Evolutionary conservation across 2,888 invertebrate genomes (phyloP).

Genomic region (Dromius quadrimaculatus): DNA sequence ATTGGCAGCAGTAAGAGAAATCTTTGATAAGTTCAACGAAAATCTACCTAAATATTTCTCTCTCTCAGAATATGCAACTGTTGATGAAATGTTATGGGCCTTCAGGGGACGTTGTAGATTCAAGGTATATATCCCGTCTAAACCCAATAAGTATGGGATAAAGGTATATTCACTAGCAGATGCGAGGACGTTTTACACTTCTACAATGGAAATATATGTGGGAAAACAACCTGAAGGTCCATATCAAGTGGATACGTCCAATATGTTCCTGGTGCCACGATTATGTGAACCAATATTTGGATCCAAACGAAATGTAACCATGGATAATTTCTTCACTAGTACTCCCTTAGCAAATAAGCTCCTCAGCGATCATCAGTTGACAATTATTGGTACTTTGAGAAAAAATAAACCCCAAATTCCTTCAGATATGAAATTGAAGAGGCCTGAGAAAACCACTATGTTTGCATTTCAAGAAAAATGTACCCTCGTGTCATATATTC

Average conservation of each 20-base stretch:
- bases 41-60: conserved; percentile 1
- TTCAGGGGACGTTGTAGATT: conserved; percentile 1
- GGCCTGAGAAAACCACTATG: conserved; percentile 39
- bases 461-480: conserved; percentile 56
- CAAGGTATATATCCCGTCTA: neutral
- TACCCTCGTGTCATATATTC: conserved; percentile 58
- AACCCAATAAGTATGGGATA: conserved; percentile 16
- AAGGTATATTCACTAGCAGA: conserved; percentile 6
- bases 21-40: neutral
- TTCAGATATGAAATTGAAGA: conserved; percentile 42
- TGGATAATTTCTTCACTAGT: conserved; percentile 11
- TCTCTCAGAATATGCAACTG: neutral
- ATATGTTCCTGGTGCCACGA: neutral
- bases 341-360: conserved; percentile 45
- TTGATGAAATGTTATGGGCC: conserved; percentile 5
- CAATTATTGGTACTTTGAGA: conserved; percentile 54
- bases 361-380: no score
- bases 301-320: conserved; percentile 4
- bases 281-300: conserved; percentile 6
- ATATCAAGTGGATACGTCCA: conserved; percentile 1
- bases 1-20: neutral
- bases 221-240: neutral
- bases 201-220: neutral
- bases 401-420: conserved; percentile 55
- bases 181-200: neutral